phyloP scores from a whole-genome alignment of 2,113 vertebrate genomes.

The Lepisosteus osseus region DNA sequence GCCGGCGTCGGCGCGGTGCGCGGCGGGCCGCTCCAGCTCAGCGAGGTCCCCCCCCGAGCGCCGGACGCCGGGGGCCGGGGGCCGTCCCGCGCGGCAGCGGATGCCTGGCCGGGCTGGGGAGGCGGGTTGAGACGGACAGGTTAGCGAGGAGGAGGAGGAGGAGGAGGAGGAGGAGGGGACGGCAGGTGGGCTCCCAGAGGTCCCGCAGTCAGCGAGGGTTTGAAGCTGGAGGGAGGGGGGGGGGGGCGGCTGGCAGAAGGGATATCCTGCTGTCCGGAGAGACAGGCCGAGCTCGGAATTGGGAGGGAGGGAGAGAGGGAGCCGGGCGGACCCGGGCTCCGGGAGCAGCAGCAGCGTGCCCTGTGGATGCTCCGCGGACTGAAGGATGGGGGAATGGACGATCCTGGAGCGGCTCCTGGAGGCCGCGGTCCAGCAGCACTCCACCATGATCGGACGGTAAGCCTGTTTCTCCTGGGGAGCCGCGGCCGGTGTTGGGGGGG shows the following conservation, averaged over 20 bases:
- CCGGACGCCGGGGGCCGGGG: no score
- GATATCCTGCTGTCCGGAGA: not conserved
- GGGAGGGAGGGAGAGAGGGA: constrained; percentile 24
- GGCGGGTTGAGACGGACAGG: no score
- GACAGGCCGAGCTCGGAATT: no score
- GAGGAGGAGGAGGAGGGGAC: no score
- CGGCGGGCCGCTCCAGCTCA: not conserved
- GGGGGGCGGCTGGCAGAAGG: constrained; percentile 9
- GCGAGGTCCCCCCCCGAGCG: not conserved
- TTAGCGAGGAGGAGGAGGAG: no score
- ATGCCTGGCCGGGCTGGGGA: no score
- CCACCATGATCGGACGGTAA: constrained; percentile 29
- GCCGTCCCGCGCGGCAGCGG: no score
- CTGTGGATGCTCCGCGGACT: not conserved
- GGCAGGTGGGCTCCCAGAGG: no score
- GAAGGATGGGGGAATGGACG: constrained; percentile 19
- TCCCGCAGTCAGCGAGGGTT: no score
- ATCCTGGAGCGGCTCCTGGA: constrained; percentile 24
- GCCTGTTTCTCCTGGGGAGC: not conserved
- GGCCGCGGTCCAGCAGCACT: constrained; percentile 26
- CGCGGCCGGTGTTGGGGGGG: not conserved
- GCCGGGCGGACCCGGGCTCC: not conserved
- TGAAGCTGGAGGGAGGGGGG: constrained; percentile 11
- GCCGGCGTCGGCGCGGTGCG: no score
- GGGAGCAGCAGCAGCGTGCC: not conserved